Evolutionary conservation across 1,140 invertebrate species (phyloP), one percentile per base, ranked within the genome.

Genomic region (Bombus ignitus): DNA sequence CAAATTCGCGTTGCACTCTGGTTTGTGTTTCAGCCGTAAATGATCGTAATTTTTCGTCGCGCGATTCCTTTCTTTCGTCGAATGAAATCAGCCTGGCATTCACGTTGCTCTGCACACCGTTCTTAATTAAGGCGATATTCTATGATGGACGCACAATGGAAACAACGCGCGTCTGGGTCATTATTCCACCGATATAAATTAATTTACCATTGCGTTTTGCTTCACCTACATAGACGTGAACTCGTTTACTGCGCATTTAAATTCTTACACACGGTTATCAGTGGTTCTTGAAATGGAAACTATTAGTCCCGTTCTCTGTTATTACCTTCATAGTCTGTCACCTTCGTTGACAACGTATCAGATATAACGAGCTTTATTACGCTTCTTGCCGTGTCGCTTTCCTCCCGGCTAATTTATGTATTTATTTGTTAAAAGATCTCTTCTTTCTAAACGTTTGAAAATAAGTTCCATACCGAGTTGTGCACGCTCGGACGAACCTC

Each of bases 61-160:
- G 37, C 37, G 47, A 80, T 71, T 53, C 66, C 35, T n/a, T 75
- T 59, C 37, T 37, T 12, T 62, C 47, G 3, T 35, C 37, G n/a
- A 62, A 15, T 35, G 53, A 42, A 57, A 73, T 39, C 80, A 35
- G 12, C n/a, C 25, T 3, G 39, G 10, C 53, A 72, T 74, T 81
- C 47, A 28, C 70, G 39, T 59, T 6, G 22, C 28, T 10, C 44
- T 22, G 79, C 57, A 22, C 32, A 28, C 37, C 28, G 80, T 71
- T 62, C 70, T 81, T 81, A 81, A 81, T 81, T 81, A 81, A 74
- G 70, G n/a, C 70, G 70, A 74, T 74, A 81, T 81, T 74, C 62
- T n/a, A 18, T 12, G 53, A 44, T 25, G 70, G 12, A 42, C 32
- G 10, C 39, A 74, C 32, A 81, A 81, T 81, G 53, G 80, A 62